Evolutionary conservation across 2,888 invertebrate genomes (phyloP), one percentile per base, ranked within the genome.

Genomic region (Mongoloraphidia duomilia): DNA sequence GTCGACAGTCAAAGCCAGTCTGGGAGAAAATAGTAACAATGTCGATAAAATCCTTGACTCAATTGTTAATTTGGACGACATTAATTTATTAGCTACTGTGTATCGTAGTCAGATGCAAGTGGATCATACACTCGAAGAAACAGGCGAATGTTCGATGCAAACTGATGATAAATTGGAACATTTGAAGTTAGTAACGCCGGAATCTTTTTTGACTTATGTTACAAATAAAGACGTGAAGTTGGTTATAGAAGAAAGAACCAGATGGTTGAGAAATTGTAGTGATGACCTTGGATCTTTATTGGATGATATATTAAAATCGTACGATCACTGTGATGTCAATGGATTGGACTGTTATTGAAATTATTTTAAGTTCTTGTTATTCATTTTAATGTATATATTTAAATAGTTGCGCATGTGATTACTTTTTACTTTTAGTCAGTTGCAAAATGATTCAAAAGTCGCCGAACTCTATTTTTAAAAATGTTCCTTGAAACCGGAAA

Each of bases 261-360:
- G 76, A 46, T 86, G 86, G 85, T 70, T 81, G 37, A 72, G 74
- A 44, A 75, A 78, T 33, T 77, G 78, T 42, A 76, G 79, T n/a
- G 80, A 77, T 56, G 74, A 75, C 57, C 72, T 86, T 12, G 74
- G 76, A 3, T 84, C 85, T 0, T 68, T 86, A 5, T 63, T 88
- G 2, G 85, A 87, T 58, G 87, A 88, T 63, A 81, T 87, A 53
- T 63, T 84, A 17, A 75, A 77, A 9, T 71, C 77, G 47, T 76
- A 80, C 57, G 72, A 76, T 54, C 60, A 65, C 1, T 67, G 61
- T 38, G 75, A 79, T 52, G 66, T 75, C 0, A 82, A 82, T 58
- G 68, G 71, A 34, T 74, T 83, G 70, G 85, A 85, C 68, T 85
- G 84, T 67, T 85, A 85, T 59, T 84, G 6, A 26, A 63, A 67